Evolutionary conservation across 2,797 vertebrate genomes (phyloP), one percentile per base, ranked within the genome.

Genomic region (Sternarchorhynchus goeldii): DNA sequence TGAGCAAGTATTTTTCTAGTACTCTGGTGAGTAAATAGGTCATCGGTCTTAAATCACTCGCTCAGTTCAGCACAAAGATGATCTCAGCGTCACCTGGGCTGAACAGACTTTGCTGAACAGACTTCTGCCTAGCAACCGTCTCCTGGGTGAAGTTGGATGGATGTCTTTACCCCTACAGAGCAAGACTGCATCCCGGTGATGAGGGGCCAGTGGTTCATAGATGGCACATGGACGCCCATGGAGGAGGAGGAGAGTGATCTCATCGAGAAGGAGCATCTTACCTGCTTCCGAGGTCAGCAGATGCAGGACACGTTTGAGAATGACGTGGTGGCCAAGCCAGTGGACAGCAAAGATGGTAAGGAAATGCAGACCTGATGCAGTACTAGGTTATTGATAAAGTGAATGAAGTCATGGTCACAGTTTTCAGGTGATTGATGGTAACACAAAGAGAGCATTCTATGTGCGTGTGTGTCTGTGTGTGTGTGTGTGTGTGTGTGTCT

Each of bases 171-270:
- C 14, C 20, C 85, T 89, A 57, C 88, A 99, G 98, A 97, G 85
- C 91, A 96, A 0, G 97, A 99, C 86, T 93, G 94, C 84, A 98
- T 99, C 87, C 95, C 96, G 10, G 96, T 99, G 45, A 98, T 99
- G 97, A 94, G 98, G 86, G 97, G 96, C 1, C 97, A 98, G 88
- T 99, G 97, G 98, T 99, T 99, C 86, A 94, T 96, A 39, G 97
- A 98, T 25, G 97, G 96, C 18, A 97, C 96, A 0, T 99, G 97
- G 98, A 95, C 96, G 21, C 97, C 97, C 0, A 86, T 99, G 66
- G 98, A 99, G 79, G 96, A 98, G 84, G 96, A 99, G 12, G 97
- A 99, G 88, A 96, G 97, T 56, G 95, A 99, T 86, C 92, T 97
- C 53, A 97, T 99, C 62, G 98, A 99, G 76, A 90, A 92, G 79